Evolutionary conservation across 2,113 vertebrate species (phyloP).

Genomic region (Stegastes partitus): DNA sequence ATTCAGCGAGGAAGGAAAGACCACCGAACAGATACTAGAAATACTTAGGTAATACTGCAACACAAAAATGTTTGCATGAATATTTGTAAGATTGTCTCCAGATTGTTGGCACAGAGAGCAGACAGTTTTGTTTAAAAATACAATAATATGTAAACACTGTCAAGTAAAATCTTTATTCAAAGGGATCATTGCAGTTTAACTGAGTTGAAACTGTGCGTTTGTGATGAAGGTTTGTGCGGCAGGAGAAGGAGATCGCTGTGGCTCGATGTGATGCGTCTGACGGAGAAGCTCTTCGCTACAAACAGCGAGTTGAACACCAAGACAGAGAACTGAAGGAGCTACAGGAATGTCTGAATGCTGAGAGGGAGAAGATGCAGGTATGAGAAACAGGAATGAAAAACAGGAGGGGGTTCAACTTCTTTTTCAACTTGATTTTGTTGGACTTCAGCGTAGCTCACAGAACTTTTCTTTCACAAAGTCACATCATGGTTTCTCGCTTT

Average conservation of each 20-base stretch:
- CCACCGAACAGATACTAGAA: constrained; percentile 92
- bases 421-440: too few relatives aligned
- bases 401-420: too few relatives aligned
- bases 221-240: constrained; percentile 91
- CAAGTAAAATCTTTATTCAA: too few relatives aligned
- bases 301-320: constrained; percentile 91
- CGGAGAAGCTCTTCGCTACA: constrained; percentile 91
- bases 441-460: too few relatives aligned
- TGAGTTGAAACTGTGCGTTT: not conserved
- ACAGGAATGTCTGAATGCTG: constrained; percentile 90
- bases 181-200: not conserved
- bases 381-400: not conserved
- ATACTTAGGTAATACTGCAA: constrained; percentile 86
- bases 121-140: not conserved
- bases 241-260: constrained; percentile 95
- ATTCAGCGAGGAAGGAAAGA: constrained; percentile 92
- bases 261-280: constrained; percentile 92
- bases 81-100: too few relatives aligned
- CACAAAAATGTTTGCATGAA: not conserved
- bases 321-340: constrained; percentile 92
- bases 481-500: too few relatives aligned
- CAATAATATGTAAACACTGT: too few relatives aligned
- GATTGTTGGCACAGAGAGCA: not conserved
- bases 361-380: constrained; percentile 96
- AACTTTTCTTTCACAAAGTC: too few relatives aligned